These are phyloP conservation scores for Gorsachius magnificus DNA, from an alignment of 2,797 vertebrate genomes.

Conservation along the genomic window DNA sequence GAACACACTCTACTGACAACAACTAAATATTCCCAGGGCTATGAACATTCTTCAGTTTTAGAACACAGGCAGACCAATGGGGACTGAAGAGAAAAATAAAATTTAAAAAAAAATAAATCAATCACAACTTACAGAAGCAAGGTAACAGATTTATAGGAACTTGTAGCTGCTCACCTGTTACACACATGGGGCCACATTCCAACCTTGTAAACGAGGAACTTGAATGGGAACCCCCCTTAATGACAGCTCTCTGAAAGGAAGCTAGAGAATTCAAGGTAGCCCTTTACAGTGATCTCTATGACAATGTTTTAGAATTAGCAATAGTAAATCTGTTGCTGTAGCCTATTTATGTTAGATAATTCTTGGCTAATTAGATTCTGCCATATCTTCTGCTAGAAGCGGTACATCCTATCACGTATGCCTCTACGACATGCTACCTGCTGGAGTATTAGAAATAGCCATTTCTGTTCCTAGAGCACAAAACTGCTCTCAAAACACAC, in stretches of 20 bases:
- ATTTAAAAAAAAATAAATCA: too few species aligned
- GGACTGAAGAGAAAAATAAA: background rate
- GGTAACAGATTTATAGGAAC: background rate
- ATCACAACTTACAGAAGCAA: background rate
- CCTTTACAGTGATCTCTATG: background rate
- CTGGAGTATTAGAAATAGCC: background rate
- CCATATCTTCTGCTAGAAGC: background rate
- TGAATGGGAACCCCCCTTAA: background rate
- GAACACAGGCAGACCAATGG: background rate
- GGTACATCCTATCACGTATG: rapidly evolving
- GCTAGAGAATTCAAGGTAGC: background rate
- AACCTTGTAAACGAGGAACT: background rate
- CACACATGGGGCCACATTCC: rapidly evolving
- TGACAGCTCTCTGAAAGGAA: background rate
- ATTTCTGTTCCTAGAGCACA: background rate
- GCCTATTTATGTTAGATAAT: background rate
- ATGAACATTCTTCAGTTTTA: background rate
- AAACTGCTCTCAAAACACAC: background rate
- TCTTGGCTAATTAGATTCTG: background rate
- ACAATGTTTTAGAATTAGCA: background rate
- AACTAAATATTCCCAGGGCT: background rate
- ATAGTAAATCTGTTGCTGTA: background rate
- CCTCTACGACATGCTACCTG: background rate
- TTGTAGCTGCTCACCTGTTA: background rate
- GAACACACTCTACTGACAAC: background rate